phyloP scores from a whole-genome alignment of 2,888 invertebrate species.

The Podotricha telesiphe region DNA sequence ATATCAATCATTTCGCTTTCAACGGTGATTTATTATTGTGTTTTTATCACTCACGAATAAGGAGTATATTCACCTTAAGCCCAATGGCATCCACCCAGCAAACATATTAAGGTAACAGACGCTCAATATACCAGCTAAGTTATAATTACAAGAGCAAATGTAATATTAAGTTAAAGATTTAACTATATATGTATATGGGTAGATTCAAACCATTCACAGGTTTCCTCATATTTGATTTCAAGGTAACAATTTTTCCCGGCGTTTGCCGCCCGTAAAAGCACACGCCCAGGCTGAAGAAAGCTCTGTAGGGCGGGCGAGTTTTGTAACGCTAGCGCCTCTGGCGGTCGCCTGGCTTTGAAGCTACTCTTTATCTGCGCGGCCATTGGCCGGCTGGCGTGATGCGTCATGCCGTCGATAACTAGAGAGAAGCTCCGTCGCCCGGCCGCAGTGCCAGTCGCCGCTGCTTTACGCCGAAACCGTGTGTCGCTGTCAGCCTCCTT shows the following conservation, averaged over 20 bases:
- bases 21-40: constrained; percentile 49
- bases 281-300: constrained; percentile 80
- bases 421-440: constrained; percentile 68
- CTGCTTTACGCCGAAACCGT: constrained; percentile 80
- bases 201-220: too few species aligned
- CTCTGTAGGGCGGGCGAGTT: constrained; percentile 80
- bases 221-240: constrained; percentile 53
- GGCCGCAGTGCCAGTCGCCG: constrained; percentile 81
- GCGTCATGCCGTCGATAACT: constrained; percentile 78
- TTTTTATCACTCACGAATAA: constrained; percentile 53
- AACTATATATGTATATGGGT: constrained; percentile 43
- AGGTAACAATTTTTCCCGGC: constrained; percentile 55
- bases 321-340: constrained; percentile 67
- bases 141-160: constrained; percentile 27
- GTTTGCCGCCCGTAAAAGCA: constrained; percentile 73
- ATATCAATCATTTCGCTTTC: constrained; percentile 44
- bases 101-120: constrained; percentile 43
- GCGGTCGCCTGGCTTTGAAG: constrained; percentile 60
- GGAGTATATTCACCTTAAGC: constrained; percentile 59
- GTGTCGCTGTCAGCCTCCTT: constrained; percentile 72
- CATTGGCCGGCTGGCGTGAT: constrained; percentile 72
- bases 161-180: constrained; percentile 32
- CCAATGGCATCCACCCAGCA: constrained; percentile 59
- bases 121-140: constrained; percentile 34
- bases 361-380: constrained; percentile 51